Evolutionary conservation across 2,113 vertebrate genomes (phyloP), one percentile per base, ranked within the genome.

Genomic region (Furnarius figulus): DNA sequence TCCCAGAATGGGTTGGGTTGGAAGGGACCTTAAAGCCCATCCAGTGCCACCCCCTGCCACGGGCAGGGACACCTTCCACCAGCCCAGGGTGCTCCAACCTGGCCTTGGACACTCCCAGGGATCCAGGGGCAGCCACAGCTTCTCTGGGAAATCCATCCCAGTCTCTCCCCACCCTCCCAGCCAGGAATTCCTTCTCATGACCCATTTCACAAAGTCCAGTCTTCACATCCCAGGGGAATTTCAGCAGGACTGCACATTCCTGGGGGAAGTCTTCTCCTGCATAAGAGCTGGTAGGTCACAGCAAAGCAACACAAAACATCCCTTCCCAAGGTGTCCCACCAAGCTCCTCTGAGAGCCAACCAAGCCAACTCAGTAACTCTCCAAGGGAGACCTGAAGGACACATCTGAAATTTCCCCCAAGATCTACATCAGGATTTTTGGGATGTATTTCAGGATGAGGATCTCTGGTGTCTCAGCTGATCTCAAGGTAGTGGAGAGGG

Each of bases 61-160:
- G 33, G 68, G 12, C 44, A 74, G 52, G 52, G 33, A 37, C 50
- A 67, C 4, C 8, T 67, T 0, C 61, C 61, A 21, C 37, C 0
- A 0, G 3, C 33, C 61, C 77, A 74, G 37, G 17, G 0, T 8
- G 22, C 2, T 59, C 68, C 58, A 37, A 0, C 15, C 61, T 59
- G 68, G 18, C 37, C 44, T 37, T 28, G 61, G 46, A 0, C 39
- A 52, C 44, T 67, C 0, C 28, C 87, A 74, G 68, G 61, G 23
- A 46, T 67, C 39, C 55, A 77, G 22, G 31, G 3, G 8, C 67
- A 81, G 33, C 86, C 68, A 21, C 44, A 52, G 39, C 28, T 30
- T 0, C 23, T 40, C 28, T 67, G 52, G 19, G 53, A 2, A 44
- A 1, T 1, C 21, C 6, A 2, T 44, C 1, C 75, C 42, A 14